Evolutionary conservation across 2,888 invertebrate genomes (phyloP), one percentile per base, ranked within the genome.

Genomic region (Andrena bicolor): DNA sequence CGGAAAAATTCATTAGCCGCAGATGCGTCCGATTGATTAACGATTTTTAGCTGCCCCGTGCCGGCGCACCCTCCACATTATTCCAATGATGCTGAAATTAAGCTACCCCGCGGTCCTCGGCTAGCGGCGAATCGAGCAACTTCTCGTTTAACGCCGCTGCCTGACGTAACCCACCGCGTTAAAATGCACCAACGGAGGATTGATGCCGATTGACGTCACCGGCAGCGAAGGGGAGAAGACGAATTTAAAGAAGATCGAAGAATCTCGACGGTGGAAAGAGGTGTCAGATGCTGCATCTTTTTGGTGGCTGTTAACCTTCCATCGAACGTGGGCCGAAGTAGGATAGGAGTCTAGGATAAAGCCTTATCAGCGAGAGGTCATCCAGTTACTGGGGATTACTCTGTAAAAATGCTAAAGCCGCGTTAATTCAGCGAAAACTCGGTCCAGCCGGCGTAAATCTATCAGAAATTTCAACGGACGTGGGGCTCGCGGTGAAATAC

Each of bases 391-490:
- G 23, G 23, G 56, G 23, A 26, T 56, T 20, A 56, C 5, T n/a
- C 6, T 7, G 26, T 26, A 64, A 60, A 53, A 49, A 71, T 51
- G 51, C 74, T 70, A 71, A 80, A 56, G 65, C 58, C 41, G n/a
- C 56, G 65, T 66, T 71, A 80, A 80, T 80, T 69, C 65, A 61
- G 49, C 32, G 26, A 20, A 30, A 26, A 16, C 41, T 51, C 32
- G 30, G 58, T 16, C 53, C 32, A 69, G 49, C 16, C 30, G 28
- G 51, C 28, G 69, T 76, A 82, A 82, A 82, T 82, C 76, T 76
- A 76, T 73, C 80, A 69, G 76, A 73, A 76, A 68, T 76, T 81
- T 69, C 69, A 70, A 56, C 61, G 77, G 53, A 35, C 48, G 70
- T 51, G 32, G 30, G 51, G 23, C 16, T 28, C 56, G 32, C 66